Conservation (phyloP, 1,140 invertebrate species). For the Venustaconcha ellipsiformis region DNA sequence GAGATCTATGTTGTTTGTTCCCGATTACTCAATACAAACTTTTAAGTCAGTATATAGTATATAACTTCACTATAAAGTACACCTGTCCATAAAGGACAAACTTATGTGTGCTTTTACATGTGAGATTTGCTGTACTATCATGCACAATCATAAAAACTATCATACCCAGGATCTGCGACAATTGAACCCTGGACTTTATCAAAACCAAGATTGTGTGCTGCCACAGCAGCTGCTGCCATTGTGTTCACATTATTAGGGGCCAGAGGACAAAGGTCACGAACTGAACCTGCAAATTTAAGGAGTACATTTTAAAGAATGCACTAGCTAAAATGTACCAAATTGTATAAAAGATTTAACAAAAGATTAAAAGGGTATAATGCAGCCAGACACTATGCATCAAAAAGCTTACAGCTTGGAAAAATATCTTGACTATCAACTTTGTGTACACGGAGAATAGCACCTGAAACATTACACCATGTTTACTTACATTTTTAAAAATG, state of each 20-base stretch:
- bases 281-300: slow-evolving; percentile 66
- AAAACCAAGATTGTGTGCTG: slow-evolving; percentile 76
- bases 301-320: not conserved
- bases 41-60: not conserved
- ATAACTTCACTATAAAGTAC: not conserved
- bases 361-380: no score
- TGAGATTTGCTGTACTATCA: not conserved
- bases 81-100: not conserved
- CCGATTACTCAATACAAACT: no score
- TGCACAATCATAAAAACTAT: no score
- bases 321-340: no score
- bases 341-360: no score
- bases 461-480: no score
- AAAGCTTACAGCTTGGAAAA: no score
- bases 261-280: slow-evolving; percentile 72
- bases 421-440: no score
- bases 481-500: no score
- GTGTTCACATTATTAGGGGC: slow-evolving; percentile 78
- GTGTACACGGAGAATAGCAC: no score
- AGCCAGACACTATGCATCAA: no score
- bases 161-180: slow-evolving; percentile 73
- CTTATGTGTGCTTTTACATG: not conserved
- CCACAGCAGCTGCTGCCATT: slow-evolving; percentile 75
- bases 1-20: no score
- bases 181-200: slow-evolving; percentile 72